Conservation (phyloP, 2,888 invertebrate species). For the Oxystoma pomonae region DNA sequence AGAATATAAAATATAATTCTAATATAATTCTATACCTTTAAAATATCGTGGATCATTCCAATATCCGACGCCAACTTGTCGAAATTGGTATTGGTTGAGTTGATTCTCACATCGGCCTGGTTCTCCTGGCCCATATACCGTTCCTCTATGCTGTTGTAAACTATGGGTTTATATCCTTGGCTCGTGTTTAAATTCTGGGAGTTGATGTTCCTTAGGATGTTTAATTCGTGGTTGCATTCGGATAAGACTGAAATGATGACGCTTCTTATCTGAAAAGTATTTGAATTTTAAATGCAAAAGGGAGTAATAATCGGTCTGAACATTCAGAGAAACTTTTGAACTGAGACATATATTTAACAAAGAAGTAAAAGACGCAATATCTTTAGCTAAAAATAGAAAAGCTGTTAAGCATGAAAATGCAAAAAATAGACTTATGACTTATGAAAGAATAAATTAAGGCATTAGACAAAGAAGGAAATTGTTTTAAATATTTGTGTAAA, state of each 20-base stretch:
- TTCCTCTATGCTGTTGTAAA: conserved; percentile 22
- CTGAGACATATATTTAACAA: too few relatives aligned
- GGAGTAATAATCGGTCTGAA: too few relatives aligned
- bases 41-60: conserved; percentile 17
- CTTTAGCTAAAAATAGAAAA: too few relatives aligned
- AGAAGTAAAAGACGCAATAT: too few relatives aligned
- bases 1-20: too few relatives aligned
- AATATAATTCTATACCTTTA: not conserved
- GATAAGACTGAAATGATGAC: conserved; percentile 16
- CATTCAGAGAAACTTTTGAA: too few relatives aligned
- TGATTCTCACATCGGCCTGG: conserved; percentile 27
- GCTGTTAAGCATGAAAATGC: too few relatives aligned
- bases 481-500: too few relatives aligned
- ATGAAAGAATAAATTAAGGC: too few relatives aligned
- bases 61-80: conserved; percentile 33
- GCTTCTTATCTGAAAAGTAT: conserved; percentile 2
- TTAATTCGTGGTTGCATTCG: conserved; percentile 29
- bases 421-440: too few relatives aligned
- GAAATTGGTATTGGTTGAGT: conserved; percentile 22
- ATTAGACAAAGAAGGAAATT: too few relatives aligned
- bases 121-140: conserved; percentile 29
- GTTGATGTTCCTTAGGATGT: conserved; percentile 28
- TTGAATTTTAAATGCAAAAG: too few relatives aligned
- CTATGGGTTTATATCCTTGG: conserved; percentile 2
- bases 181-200: conserved; percentile 17